phyloP scores from a whole-genome alignment of 2,888 invertebrate species.

The Altica lythri region DNA sequence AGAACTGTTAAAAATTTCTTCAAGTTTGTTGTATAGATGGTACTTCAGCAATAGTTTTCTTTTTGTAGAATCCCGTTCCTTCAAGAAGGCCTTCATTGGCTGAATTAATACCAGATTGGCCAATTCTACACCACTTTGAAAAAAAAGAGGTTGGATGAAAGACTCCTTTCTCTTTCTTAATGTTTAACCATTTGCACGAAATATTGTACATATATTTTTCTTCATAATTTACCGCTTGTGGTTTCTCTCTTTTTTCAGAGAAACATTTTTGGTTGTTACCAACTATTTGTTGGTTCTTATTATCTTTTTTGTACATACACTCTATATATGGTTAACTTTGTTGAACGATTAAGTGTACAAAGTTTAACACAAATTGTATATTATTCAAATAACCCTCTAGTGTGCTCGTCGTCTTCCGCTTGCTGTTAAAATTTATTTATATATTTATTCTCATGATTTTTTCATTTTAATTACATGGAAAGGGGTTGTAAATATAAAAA shows the following conservation, averaged over 20 bases:
- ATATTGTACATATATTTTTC: conserved; percentile 16
- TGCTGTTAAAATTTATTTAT: no score
- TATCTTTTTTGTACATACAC: conserved; percentile 1
- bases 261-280: conserved; percentile 16
- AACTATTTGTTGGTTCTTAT: conserved; percentile 2
- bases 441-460: no score
- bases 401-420: no score
- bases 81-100: conserved; percentile 86
- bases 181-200: conserved; percentile 33
- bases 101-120: conserved; percentile 97
- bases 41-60: conserved; percentile 55
- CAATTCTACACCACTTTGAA: conserved; percentile 82
- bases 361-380: no score
- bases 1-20: no score
- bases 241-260: conserved; percentile 9
- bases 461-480: no score
- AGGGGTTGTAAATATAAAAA: no score
- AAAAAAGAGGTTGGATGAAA: conserved; percentile 80
- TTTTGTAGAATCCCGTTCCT: conserved; percentile 59
- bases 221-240: conserved; percentile 20
- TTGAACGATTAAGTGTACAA: no score
- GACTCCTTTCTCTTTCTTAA: conserved; percentile 44
- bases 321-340: no score
- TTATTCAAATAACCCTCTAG: no score
- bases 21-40: background rate